Base-by-base conservation (phyloP, 1,140 invertebrate genomes). In the Polyergus mexicanus region DNA sequence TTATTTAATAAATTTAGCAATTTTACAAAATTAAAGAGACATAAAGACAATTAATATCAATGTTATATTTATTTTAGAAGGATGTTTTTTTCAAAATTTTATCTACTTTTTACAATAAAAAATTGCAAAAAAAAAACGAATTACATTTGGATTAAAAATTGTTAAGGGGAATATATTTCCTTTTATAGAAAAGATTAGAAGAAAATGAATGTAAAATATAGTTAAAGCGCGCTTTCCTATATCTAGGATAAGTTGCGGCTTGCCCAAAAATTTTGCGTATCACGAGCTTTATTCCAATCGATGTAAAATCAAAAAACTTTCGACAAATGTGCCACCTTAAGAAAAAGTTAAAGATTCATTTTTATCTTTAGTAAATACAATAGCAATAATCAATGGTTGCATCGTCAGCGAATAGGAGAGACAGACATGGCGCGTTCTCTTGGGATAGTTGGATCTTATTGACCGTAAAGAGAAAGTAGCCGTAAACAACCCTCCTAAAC, bases 401-500 rank as follows among this genome's bases (percentile, higher is more conserved):
- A 84, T 77, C 90, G 92, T 94, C 93, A 94, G 94, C 94, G 87
- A 92, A 93, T 91, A 92, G 88, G 85, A 90, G 88, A 80, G 85
- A 91, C 88, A 83, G 86, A 91, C 88, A 89, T 85, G 77, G 71
- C n/a, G 71, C 65, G 81, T 76, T 86, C 88, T 85, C 87, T 66
- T 72, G 90, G 89, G 90, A 89, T 85, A 84, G 77, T 92, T 85
- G 87, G 83, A 91, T 85, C 89, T 92, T 93, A 94, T 94, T 93
- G 93, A 93, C 90, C 92, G 78, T 78, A 89, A 76, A 89, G 74
- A 86, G 88, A 91, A 87, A 92, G 86, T 89, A 91, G 92, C 89
- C 91, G 92, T 94, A 95, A 94, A 94, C 93, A 94, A 94, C 91
- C 92, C 90, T 92, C 92, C 91, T 92, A 94, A 94, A 94, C 92